Evolutionary conservation across 2,797 vertebrate genomes (phyloP).

Genomic region (Tokudaia tokunoshimensis): DNA sequence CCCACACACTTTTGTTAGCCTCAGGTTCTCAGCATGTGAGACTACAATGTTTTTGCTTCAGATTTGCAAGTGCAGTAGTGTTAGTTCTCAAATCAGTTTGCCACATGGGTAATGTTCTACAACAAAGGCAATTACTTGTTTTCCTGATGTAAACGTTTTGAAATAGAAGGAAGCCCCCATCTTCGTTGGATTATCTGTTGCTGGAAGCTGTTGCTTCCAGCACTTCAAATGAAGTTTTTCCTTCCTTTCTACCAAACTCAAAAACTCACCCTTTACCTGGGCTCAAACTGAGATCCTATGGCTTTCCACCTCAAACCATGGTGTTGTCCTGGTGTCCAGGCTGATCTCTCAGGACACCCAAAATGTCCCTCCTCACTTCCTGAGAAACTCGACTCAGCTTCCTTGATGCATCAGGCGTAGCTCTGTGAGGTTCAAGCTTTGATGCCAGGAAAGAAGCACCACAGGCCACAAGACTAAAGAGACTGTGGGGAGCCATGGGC

Average conservation of each 20-base stretch:
- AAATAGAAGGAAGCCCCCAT: constrained; percentile 36
- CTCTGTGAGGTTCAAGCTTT: neutral
- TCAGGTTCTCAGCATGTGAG: constrained; percentile 79
- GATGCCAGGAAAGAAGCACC: neutral
- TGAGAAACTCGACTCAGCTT: neutral
- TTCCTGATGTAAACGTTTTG: constrained; percentile 64
- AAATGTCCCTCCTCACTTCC: neutral
- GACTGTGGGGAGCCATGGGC: no score
- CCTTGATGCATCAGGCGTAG: neutral
- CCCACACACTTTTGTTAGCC: constrained; percentile 51
- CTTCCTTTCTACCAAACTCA: neutral
- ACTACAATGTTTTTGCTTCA: constrained; percentile 72
- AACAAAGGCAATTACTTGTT: constrained; percentile 79
- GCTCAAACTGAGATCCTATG: neutral
- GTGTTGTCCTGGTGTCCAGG: neutral
- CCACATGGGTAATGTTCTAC: constrained; percentile 76
- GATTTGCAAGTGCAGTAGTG: constrained; percentile 74
- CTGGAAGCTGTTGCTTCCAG: neutral
- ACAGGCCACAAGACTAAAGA: neutral
- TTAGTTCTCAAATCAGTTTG: constrained; percentile 77
- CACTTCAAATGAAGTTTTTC: neutral
- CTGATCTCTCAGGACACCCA: neutral
- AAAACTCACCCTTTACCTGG: neutral
- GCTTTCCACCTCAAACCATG: neutral
- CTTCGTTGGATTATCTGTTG: neutral